Base-by-base conservation (phyloP, 1,140 invertebrate genomes). In the Cherax destructor region DNA sequence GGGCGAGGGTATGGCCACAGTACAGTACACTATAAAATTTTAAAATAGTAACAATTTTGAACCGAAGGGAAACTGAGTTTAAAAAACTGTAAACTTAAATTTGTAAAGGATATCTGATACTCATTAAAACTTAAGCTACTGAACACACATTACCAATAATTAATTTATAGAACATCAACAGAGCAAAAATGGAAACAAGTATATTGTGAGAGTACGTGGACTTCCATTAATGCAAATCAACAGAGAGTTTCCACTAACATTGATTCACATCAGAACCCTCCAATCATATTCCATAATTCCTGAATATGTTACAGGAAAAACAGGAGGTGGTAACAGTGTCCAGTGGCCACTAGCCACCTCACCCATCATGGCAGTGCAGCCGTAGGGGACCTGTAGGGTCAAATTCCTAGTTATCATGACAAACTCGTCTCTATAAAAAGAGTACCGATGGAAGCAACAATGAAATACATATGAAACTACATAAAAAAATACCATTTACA, bases 281-380 rank as follows among this genome's bases (percentile, higher is more conserved):
- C 88, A 90, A 52, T 90, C 88, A 90, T 72, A 90, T 80, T 83
- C 88, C 88, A 90, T 90, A 47, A 90, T 90, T 30, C 88, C 88
- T 50, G 80, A 59, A 69, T 84, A 90, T 16, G 88, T 90, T 41
- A 78, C 88, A 61, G 88, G 88, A 24, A 65, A 77, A 78, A 90
- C 81, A 56, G 50, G 21, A 65, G 88, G 81, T 30, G 88, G 72
- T 65, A 47, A 47, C 24, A 90, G 69, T 50, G 24, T 84, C 88
- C 88, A 90, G 4, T 78, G 50, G 69, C 72, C 80, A 56, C 41
- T 61, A 59, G 49, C 69, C 47, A 72, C 80, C 50, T 90, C 69
- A 41, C 52, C 81, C 72, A 90, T 47, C 88, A 84, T 74, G 72
- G 88, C 81, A 52, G 88, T 90, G 88, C 88, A 90, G 69, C 88